Percentiles rank a stretch among this genome's conserved stretches.
phyloP scores from a whole-genome alignment of 2,797 vertebrate genomes.

The Agapornis canus region DNA sequence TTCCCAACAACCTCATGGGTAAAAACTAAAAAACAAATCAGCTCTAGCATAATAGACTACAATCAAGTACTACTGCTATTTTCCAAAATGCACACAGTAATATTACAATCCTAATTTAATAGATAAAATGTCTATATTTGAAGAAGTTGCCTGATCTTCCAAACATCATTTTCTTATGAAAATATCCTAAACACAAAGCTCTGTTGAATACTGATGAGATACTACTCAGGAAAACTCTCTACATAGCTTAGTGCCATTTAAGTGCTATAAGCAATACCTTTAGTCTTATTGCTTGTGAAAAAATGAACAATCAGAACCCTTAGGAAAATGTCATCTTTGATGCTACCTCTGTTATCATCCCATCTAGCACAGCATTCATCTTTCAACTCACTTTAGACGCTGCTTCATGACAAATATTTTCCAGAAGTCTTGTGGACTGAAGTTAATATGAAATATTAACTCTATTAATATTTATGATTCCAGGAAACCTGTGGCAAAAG shows the following conservation, averaged over 20 bases:
- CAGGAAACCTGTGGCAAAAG: not conserved
- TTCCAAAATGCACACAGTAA: not conserved
- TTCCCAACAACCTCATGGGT: not conserved
- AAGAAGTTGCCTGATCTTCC: not conserved
- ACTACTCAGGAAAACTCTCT: not conserved
- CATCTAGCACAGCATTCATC: not conserved
- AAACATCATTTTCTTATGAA: not conserved
- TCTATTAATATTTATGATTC: slow-evolving; percentile 11
- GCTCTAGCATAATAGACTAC: not conserved
- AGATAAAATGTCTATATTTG: not conserved
- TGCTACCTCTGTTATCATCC: not conserved
- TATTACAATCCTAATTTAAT: not conserved
- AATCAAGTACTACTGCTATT: not conserved
- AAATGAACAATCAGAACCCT: not conserved
- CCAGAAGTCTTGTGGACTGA: not conserved
- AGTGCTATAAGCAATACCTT: not conserved
- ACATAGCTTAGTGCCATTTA: not conserved
- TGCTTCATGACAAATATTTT: not conserved
- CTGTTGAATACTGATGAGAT: not conserved
- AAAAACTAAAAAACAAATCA: not conserved
- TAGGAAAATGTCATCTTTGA: not conserved
- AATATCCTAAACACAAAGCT: not conserved
- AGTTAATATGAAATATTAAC: not conserved
- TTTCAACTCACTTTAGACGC: not conserved
- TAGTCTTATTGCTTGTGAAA: not conserved